Evolutionary conservation across 2,113 vertebrate species (phyloP).

Genomic region (Crocuta crocuta): DNA sequence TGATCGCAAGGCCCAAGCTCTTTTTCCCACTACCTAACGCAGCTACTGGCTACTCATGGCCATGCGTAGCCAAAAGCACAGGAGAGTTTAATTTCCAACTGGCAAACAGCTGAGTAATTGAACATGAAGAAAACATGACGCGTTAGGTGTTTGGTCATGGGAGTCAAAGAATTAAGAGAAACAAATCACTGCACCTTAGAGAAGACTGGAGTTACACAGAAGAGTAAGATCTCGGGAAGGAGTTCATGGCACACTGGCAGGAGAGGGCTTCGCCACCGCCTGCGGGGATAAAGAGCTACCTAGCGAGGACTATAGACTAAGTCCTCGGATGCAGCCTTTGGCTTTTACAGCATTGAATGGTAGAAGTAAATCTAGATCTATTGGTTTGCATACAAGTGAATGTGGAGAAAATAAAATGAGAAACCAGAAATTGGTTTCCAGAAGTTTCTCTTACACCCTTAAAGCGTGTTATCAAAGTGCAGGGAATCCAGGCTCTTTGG

Average conservation of each 20-base stretch:
- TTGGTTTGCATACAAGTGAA: slow-evolving; percentile 60
- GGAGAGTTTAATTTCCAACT: neutral
- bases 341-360: slow-evolving; percentile 18
- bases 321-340: neutral
- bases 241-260: neutral
- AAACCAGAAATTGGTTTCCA: slow-evolving; percentile 43
- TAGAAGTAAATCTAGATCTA: neutral
- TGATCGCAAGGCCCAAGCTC: neutral
- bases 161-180: neutral
- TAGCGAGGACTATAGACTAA: neutral
- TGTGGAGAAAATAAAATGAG: slow-evolving; percentile 46
- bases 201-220: neutral
- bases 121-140: neutral
- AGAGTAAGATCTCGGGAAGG: neutral
- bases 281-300: rapidly evolving
- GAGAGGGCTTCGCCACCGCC: neutral
- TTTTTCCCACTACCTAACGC: neutral
- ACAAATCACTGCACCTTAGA: neutral
- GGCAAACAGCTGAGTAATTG: neutral
- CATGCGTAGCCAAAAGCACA: neutral
- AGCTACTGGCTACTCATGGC: neutral
- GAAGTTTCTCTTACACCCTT: slow-evolving; percentile 46
- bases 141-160: neutral
- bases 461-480: slow-evolving; percentile 17
- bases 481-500: neutral